phyloP scores from a whole-genome alignment of 1,140 invertebrate genomes.

The Callitettix versicolor region DNA sequence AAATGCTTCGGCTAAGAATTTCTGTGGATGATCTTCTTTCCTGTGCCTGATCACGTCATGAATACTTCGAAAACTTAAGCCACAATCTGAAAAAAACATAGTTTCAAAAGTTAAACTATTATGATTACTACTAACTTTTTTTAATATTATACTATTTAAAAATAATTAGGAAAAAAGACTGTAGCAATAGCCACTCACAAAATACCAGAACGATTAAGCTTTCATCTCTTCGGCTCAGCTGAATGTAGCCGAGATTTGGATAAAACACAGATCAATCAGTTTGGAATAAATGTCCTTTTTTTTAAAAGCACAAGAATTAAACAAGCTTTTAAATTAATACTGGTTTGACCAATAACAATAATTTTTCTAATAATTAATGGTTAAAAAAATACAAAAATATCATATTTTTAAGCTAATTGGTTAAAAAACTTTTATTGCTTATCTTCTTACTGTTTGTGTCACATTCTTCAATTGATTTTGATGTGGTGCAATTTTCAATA shows the following conservation, averaged over 20 bases:
- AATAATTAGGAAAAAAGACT: not conserved
- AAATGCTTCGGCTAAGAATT: constrained; percentile 8
- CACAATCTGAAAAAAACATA: constrained; percentile 20
- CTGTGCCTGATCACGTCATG: constrained; percentile 18
- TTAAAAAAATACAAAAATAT: too few species aligned
- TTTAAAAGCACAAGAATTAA: too few species aligned
- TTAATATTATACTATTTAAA: not conserved
- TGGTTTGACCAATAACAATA: too few species aligned
- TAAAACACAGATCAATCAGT: not conserved
- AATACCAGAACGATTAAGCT: not conserved
- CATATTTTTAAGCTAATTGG: too few species aligned
- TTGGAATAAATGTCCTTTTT: too few species aligned
- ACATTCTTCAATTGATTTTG: too few species aligned
- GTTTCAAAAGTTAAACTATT: not conserved
- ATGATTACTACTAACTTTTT: not conserved
- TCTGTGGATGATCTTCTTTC: constrained; percentile 15
- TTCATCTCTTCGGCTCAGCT: not conserved
- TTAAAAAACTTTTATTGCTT: too few species aligned
- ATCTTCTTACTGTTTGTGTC: too few species aligned
- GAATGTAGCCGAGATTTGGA: not conserved
- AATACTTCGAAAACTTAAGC: constrained; percentile 18
- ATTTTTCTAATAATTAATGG: too few species aligned
- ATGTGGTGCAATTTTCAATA: too few species aligned
- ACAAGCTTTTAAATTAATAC: too few species aligned
- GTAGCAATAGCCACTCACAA: not conserved